Evolutionary conservation across 2,113 vertebrate genomes (phyloP).

Genomic region (Pluvialis apricaria): DNA sequence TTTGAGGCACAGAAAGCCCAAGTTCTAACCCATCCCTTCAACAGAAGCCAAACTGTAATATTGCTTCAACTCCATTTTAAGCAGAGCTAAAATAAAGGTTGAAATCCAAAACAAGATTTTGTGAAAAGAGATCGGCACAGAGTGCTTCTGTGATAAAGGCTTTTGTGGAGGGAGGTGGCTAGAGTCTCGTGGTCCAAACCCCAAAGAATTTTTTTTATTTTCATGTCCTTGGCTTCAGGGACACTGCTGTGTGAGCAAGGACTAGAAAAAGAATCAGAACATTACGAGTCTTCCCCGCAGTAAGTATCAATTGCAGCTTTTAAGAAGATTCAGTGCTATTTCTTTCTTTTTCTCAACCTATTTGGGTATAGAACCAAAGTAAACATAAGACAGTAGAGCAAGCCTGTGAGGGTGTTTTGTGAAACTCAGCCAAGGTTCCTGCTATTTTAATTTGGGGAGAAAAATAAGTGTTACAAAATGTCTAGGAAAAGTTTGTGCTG

Average conservation of each 20-base stretch:
- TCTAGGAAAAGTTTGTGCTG: slow-evolving; percentile 1
- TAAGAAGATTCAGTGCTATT: slow-evolving; percentile 24
- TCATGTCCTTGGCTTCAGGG: slow-evolving; percentile 49
- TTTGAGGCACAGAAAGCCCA: background rate
- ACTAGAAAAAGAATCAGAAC: slow-evolving; percentile 50
- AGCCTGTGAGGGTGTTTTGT: slow-evolving; percentile 37
- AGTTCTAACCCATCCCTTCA: slow-evolving; percentile 7
- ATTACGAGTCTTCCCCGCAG: slow-evolving; percentile 26
- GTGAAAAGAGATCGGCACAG: background rate
- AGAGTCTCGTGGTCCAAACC: slow-evolving; percentile 44
- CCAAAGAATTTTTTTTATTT: slow-evolving; percentile 31
- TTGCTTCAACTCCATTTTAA: slow-evolving; percentile 19
- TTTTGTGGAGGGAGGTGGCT: slow-evolving; percentile 54
- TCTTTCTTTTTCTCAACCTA: slow-evolving; percentile 32
- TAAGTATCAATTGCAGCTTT: slow-evolving; percentile 37
- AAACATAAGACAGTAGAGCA: slow-evolving; percentile 27
- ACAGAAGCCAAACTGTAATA: background rate
- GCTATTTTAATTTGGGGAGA: slow-evolving; percentile 32
- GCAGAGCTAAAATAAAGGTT: slow-evolving; percentile 25
- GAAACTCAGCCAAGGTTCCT: slow-evolving; percentile 18
- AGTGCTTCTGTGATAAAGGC: slow-evolving; percentile 22
- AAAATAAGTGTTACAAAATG: slow-evolving; percentile 21
- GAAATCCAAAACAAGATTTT: background rate
- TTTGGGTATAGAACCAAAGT: slow-evolving; percentile 16
- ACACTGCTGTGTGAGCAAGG: slow-evolving; percentile 35